Percentiles rank a stretch among this genome's conserved stretches.
Evolutionary conservation across 2,113 vertebrate species (phyloP).

Genomic region (Xerus inauris): DNA sequence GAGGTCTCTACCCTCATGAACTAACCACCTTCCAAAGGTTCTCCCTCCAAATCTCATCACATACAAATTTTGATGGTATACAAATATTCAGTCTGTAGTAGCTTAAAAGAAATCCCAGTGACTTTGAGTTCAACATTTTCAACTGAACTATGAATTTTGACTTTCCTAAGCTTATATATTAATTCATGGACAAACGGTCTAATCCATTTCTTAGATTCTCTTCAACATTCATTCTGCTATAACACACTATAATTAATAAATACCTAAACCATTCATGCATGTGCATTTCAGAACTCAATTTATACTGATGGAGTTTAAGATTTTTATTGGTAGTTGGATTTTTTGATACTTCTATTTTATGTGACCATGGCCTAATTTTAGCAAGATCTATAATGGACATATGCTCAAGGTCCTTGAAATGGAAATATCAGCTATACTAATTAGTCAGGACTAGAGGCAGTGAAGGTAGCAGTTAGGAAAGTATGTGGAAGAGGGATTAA

Average conservation of each 20-base stretch:
- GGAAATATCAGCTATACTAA: neutral
- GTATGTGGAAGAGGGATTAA: neutral
- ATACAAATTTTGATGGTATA: neutral
- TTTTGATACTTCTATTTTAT: neutral
- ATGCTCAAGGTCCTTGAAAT: neutral
- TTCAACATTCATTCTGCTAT: conserved; percentile 15
- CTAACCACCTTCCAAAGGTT: too few relatives aligned
- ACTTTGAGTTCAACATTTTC: conserved; percentile 44
- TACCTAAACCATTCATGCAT: neutral
- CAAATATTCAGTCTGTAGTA: neutral
- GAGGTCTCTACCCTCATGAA: neutral
- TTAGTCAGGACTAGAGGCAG: neutral
- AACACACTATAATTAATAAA: conserved; percentile 28
- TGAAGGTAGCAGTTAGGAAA: neutral
- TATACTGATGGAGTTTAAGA: neutral
- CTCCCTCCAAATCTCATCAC: neutral
- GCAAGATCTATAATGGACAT: neutral
- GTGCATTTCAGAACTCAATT: conserved; percentile 38
- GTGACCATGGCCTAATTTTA: neutral
- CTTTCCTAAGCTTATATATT: neutral
- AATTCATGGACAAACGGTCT: neutral
- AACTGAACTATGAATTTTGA: neutral
- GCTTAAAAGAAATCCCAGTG: neutral
- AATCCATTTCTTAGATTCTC: conserved; percentile 30
- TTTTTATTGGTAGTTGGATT: neutral